These are phyloP conservation scores for Sesamia inferens DNA, from an alignment of 2,888 invertebrate genomes.

Conservation along the genomic window DNA sequence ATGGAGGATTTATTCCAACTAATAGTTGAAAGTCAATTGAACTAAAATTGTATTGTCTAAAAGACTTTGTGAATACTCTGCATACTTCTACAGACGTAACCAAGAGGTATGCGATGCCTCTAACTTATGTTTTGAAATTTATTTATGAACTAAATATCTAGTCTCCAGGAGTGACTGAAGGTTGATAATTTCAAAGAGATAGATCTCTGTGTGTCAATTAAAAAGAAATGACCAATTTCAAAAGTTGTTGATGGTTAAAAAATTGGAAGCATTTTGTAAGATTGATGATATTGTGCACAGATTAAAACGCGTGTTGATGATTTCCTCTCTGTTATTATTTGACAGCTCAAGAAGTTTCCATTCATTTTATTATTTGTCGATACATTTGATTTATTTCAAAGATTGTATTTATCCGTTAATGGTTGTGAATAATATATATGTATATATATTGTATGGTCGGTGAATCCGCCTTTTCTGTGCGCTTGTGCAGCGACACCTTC, in stretches of 20 bases:
- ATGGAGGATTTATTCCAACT: conserved; percentile 15
- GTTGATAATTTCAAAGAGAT: conserved; percentile 48
- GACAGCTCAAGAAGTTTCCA: conserved; percentile 60
- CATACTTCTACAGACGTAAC: conserved; percentile 34
- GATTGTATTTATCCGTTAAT: conserved; percentile 56
- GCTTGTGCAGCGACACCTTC: conserved; percentile 37
- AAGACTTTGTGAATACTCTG: conserved; percentile 24
- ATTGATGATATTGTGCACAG: conserved; percentile 44
- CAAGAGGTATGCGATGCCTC: conserved; percentile 38
- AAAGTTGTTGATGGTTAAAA: conserved; percentile 67
- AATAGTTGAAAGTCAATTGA: conserved; percentile 14
- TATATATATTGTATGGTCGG: conserved; percentile 31
- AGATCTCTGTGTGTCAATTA: conserved; percentile 74
- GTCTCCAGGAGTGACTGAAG: conserved; percentile 51
- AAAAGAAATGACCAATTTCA: conserved; percentile 77
- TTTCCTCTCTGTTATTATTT: conserved; percentile 50
- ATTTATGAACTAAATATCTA: conserved; percentile 50
- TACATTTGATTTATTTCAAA: conserved; percentile 44
- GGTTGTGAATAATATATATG: conserved; percentile 68
- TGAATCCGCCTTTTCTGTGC: conserved; percentile 22
- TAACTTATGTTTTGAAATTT: conserved; percentile 37
- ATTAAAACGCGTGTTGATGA: conserved; percentile 43
- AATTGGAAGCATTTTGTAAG: conserved; percentile 46
- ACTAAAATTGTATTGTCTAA: conserved; percentile 5
- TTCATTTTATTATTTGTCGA: conserved; percentile 41